Evolutionary conservation across 2,113 vertebrate species (phyloP).

Genomic region (Sapayoa aenigma): DNA sequence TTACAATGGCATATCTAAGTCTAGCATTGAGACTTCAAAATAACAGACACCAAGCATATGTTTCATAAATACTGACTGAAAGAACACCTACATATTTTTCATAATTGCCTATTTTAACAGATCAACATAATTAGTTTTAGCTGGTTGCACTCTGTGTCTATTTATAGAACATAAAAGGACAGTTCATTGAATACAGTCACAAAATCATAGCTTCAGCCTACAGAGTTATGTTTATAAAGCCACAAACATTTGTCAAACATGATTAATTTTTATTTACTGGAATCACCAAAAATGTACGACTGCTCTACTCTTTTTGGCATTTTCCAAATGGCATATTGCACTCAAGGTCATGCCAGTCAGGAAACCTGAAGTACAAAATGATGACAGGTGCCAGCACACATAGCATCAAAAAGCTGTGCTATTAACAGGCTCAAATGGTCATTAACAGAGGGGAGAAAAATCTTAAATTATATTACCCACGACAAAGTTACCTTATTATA

Average conservation of each 20-base stretch:
- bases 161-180: neutral
- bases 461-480: neutral
- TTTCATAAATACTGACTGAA: neutral
- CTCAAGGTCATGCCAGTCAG: neutral
- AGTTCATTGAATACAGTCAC: neutral
- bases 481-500: neutral
- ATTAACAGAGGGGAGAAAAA: neutral
- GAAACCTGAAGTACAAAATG: neutral
- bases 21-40: neutral
- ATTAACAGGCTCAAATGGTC: neutral
- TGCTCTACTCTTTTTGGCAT: neutral
- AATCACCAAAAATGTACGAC: constrained; percentile 1
- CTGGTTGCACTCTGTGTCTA: neutral
- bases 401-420: neutral
- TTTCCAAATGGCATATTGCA: neutral
- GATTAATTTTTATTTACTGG: constrained; percentile 25
- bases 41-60: neutral
- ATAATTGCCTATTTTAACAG: neutral
- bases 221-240: neutral
- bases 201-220: neutral
- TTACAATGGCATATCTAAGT: neutral
- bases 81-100: neutral
- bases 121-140: neutral
- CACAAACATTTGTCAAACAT: neutral
- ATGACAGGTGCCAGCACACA: neutral